Base-by-base conservation (phyloP, 1,140 invertebrate species). In the Leptopilina clavipes region DNA sequence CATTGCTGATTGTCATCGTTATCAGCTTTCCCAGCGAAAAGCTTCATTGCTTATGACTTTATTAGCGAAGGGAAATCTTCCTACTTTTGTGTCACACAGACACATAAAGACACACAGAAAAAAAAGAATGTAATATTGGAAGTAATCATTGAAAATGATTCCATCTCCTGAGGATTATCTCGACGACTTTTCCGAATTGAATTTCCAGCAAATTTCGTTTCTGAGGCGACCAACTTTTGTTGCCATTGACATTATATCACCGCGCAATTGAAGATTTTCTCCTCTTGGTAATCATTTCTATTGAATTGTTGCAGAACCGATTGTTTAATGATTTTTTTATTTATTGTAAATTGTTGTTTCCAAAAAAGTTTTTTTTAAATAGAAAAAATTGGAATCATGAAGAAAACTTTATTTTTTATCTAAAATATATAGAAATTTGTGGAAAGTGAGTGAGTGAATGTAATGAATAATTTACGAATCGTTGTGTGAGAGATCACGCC, bases 1-100 rank as follows among this genome's bases (percentile, higher is more conserved):
- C 25, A 65, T 65, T 14, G 59, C 19, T 65, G 59, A 65, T 65
- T 31, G 59, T 65, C 59, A 65, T 65, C 59, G 59, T 37, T 65
- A 65, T 31, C 25, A 65, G 12, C 22, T 22, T 65, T 25, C 11
- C 25, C 25, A 65, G 11, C 25, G 14, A 7, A 31, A 65, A 65
- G 10, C 56, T 31, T 65, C 59, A 37, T 31, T 31, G 25, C 25
- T 25, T 65, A 65, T 65, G 59, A 65, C 25, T 65, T 37, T 65
- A 65, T 65, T 65, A 65, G 22, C 5, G 59, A 31, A 14, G 25
- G n/a, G 25, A 31, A 31, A 65, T 65, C 25, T 31, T 65, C 8
- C 14, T n/a, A 52, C n/a, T 65, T 6, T n/a, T 31, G 59, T 7
- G 7, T 5, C 18, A 52, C 25, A 31, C 25, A n/a, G n/a, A n/a